Base-by-base conservation (phyloP, 2,888 invertebrate genomes). In the Trisateles emortualis region DNA sequence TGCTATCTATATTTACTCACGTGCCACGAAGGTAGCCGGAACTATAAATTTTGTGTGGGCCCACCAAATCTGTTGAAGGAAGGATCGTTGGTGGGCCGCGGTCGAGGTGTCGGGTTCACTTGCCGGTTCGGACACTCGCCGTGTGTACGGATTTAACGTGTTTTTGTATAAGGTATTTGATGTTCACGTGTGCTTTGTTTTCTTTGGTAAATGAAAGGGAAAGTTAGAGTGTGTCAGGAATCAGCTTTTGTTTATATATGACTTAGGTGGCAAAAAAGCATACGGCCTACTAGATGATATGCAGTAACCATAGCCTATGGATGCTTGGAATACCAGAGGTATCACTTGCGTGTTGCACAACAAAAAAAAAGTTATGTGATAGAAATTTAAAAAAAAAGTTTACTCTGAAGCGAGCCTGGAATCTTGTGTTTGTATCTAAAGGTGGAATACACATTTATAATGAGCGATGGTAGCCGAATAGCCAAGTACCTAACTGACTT, bases 11-110 rank as follows among this genome's bases (percentile, higher is more conserved):
- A 79, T 90, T 88, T 87, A 76, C 67, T 70, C 88, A 89, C 83
- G 72, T 89, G 89, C 74, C 55, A n/a, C n/a, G 71, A 60, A 79
- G 81, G 79, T 83, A 84, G 78, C 84, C 89, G 89, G 90, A 88
- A 86, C 86, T 82, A 89, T 88, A 88, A 89, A 89, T 83, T 76
- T 71, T 64, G 73, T 70, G 76, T 62, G 78, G n/a, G 77, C 78
- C 76, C 86, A 81, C 88, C 87, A 87, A 88, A 87, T 61, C 62
- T 57, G 58, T 55, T 52, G 48, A 53, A 82, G 84, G 82, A 84
- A 83, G 82, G 66, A 53, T 74, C 85, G 87, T 79, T 74, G 89
- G 89, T 85, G 89, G 88, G 81, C 85, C 82, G 82, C 76, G 82
- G 87, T 77, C 65, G 73, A 55, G 81, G 87, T 88, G 83, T 87